Evolutionary conservation across 2,797 vertebrate species (phyloP), one percentile per base, ranked within the genome.

Genomic region (Cirrhinus mrigala): DNA sequence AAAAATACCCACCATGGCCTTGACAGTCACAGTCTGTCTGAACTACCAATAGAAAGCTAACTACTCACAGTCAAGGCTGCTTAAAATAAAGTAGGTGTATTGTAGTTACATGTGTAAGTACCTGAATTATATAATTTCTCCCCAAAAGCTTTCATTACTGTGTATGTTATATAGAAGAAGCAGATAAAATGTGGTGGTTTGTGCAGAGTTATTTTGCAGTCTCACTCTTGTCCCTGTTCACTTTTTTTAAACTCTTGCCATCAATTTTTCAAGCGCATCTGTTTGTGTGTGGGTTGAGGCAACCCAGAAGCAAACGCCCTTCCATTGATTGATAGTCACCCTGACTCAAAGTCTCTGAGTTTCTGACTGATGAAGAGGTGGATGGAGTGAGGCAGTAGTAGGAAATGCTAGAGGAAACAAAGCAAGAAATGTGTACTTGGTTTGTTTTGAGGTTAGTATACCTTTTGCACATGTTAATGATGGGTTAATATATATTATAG

Each of bases 321-420:
- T 44, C 66, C 37, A 70, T 71, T 82, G 79, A 80, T 80, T 52
- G 44, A 80, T 68, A 33, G 78, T 68, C 62, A 52, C 62, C 11
- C 78, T 71, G 64, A 70, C 29, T 52, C 48, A 40, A 15, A 54
- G 62, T 58, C 66, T 56, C 66, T 6, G 9, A 70, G 80, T 15
- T 44, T 37, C 68, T 82, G 50, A 82, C 29, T 71, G 68, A 82
- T 82, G 33, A 22, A 56, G 80, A 58, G 50, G 44, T 70, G 33
- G 29, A 70, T 70, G 54, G 66, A 58, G 68, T 24, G 37, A 24
- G 4, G 24, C 12, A 4, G 33, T 16, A 50, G 58, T 8, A 40
- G 74, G 37, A 56, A 44, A 16, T 18, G 22, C 8, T 27, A 12
- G n/a, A 62, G 76, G 40, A 77, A 78, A 46, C 15, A 46, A 78